A percentile compares a stretch with the other conserved stretches of the same genome.
Conservation (phyloP, 1,140 invertebrate genomes). For the Zaprionus ornatus region DNA sequence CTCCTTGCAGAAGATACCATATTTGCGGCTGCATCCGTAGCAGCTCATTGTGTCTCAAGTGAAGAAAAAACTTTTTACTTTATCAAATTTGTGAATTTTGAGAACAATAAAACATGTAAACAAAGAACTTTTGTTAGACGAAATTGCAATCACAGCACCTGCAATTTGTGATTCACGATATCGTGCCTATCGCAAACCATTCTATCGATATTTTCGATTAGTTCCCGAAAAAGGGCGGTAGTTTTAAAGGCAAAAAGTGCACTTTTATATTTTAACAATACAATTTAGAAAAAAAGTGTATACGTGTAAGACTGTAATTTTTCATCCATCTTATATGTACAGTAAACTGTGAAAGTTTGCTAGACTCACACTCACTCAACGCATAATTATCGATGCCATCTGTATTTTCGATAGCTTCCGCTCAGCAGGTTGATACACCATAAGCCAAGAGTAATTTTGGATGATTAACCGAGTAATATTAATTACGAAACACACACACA, state of each 20-base stretch:
- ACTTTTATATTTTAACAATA: not conserved
- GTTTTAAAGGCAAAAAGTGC: not conserved
- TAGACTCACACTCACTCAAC: not conserved
- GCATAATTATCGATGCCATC: not conserved
- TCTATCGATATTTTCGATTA: conserved; percentile 16
- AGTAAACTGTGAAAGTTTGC: not conserved
- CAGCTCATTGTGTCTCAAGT: conserved; percentile 82
- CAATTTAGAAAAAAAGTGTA: not conserved
- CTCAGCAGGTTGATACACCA: not conserved
- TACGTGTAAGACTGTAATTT: not conserved
- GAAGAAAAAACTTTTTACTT: not conserved
- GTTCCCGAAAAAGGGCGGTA: not conserved
- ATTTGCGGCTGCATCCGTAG: conserved; percentile 84
- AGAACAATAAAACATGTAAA: conserved; percentile 26
- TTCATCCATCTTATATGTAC: not conserved
- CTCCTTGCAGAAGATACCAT: conserved; percentile 85
- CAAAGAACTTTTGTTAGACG: conserved; percentile 29
- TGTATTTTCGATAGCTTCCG: not conserved
- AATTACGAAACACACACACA: not conserved
- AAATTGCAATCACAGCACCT: not conserved
- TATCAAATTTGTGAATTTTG: not conserved
- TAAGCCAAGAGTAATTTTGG: not conserved
- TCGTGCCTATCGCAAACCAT: not conserved
- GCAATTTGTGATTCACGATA: conserved; percentile 18
- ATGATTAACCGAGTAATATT: not conserved